Base-by-base conservation (phyloP, 2,113 vertebrate genomes). In the Pycnonotus jocosus region DNA sequence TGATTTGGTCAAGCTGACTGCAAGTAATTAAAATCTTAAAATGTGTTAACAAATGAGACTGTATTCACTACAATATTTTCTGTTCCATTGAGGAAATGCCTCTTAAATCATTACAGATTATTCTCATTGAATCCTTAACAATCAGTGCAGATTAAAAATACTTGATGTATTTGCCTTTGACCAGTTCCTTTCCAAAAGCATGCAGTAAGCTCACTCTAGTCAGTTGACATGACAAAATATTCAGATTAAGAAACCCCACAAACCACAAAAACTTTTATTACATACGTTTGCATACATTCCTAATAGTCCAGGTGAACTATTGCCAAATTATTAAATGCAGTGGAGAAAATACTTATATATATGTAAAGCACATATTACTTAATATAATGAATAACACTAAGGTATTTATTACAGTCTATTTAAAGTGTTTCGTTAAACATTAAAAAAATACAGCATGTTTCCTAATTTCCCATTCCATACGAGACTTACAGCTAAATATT, bases 251-350 rank as follows among this genome's bases (percentile, higher is more conserved):
- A n/a, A 62, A 4, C 1, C 0, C 7, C 33, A 44, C 22, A 37
- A 72, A 23, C 11, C 16, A 38, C 30, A 38, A 24, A 31, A 48
- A 10, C 8, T 38, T 40, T 3, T 69, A 73, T 70, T 70, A 23
- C 1, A 0, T 61, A 51, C 56, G 6, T 48, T 65, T 65, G 12
- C 11, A 11, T 71, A 12, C 7, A 4, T n/a, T 45, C 3, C 17
- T 73, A 53, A 5, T 68, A 62, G 44, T 77, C 7, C 7, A 22
- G 21, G 20, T 80, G 31, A 71, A 25, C 58, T 81, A 31, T 15
- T 5, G 10, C 62, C 7, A 3, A 81, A 33, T 33, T 51, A 45
- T 11, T 70, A 78, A 83, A 57, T 38, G 16, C 20, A 61, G 10
- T 14, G 13, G 10, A 54, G 14, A 91, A 72, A 20, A 28, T 73